Evolutionary conservation across 2,888 invertebrate species (phyloP).

Genomic region (Athalia rosae): DNA sequence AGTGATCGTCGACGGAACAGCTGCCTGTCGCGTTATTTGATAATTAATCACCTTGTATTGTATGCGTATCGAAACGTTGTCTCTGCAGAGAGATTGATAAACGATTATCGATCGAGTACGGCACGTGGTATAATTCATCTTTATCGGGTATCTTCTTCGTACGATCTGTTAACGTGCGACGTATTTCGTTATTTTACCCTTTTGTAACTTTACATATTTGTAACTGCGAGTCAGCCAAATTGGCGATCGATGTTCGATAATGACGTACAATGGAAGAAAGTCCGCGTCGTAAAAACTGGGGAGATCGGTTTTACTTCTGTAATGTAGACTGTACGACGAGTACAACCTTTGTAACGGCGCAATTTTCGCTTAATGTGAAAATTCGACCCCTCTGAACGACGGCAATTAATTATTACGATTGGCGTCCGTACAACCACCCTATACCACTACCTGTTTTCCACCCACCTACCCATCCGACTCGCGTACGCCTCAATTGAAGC

Average conservation of each 20-base stretch:
- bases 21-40: constrained; percentile 9
- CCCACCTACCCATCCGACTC: too few species aligned
- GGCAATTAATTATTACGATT: constrained; percentile 28
- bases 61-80: constrained; percentile 6
- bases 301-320: too few species aligned
- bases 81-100: constrained; percentile 6
- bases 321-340: too few species aligned
- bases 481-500: background rate
- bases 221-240: constrained; percentile 5
- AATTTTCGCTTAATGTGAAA: background rate
- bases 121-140: background rate
- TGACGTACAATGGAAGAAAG: too few species aligned
- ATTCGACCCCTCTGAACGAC: background rate
- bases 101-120: constrained; percentile 5
- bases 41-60: background rate
- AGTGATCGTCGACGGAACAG: constrained; percentile 13
- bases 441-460: too few species aligned
- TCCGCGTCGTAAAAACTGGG: too few species aligned
- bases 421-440: background rate
- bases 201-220: too few species aligned
- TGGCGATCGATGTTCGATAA: too few species aligned
- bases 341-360: background rate
- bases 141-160: too few species aligned
- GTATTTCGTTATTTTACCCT: too few species aligned
- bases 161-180: background rate